These are phyloP conservation scores for Augochlorella aurata DNA, from an alignment of 2,888 invertebrate genomes.

Conservation along the genomic window DNA sequence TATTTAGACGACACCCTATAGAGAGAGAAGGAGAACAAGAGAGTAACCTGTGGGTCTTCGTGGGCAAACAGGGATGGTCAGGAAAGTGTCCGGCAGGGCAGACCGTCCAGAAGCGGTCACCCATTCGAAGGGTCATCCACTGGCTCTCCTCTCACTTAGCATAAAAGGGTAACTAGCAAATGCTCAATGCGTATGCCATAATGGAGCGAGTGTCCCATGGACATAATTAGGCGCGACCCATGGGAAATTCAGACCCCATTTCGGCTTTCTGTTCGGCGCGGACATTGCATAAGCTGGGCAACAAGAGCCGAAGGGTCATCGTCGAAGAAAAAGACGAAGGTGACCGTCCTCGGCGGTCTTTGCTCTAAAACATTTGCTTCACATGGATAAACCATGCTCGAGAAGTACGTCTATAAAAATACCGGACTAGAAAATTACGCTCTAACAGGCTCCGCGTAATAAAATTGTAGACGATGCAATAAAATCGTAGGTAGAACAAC, in stretches of 20 bases:
- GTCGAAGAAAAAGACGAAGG: constrained; percentile 7
- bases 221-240: constrained; percentile 80
- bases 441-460: not conserved
- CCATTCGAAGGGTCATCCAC: constrained; percentile 76
- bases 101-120: constrained; percentile 71
- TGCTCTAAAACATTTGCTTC: not conserved
- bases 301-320: constrained; percentile 54
- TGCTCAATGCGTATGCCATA: constrained; percentile 73
- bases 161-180: constrained; percentile 78
- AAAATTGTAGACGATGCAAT: not conserved
- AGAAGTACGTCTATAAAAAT: not conserved
- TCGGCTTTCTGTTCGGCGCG: constrained; percentile 52
- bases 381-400: not conserved
- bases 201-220: constrained; percentile 79
- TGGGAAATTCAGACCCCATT: constrained; percentile 78
- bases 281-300: constrained; percentile 53
- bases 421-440: not conserved
- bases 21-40: not conserved
- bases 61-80: constrained; percentile 66
- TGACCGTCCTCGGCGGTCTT: not conserved
- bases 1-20: constrained; percentile 51
- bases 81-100: constrained; percentile 77
- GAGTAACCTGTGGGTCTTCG: constrained; percentile 58
- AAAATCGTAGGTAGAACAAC: not conserved
- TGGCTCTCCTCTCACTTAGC: constrained; percentile 77